These are phyloP conservation scores for Adrianichthys oophorus DNA, from an alignment of 2,797 vertebrate genomes.

Conservation along the genomic window DNA sequence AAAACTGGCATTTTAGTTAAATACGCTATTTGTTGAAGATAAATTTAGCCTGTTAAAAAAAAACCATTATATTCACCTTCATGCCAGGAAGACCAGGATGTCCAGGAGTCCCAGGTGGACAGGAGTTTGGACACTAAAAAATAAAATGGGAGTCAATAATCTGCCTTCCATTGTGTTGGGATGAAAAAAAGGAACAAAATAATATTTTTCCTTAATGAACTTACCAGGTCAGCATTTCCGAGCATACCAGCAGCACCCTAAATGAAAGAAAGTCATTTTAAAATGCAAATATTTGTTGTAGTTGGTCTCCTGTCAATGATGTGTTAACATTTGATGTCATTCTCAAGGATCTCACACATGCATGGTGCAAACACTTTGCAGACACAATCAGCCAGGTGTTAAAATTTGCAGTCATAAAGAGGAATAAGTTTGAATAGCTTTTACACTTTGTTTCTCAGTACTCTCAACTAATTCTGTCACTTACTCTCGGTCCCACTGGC, in stretches of 20 bases:
- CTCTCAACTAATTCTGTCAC: conserved; percentile 42
- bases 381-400: not conserved
- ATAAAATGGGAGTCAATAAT: conserved; percentile 34
- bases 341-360: not conserved
- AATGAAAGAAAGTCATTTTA: conserved; percentile 9
- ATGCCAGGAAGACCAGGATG: conserved; percentile 94
- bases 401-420: too few relatives aligned
- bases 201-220: not conserved
- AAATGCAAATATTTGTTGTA: not conserved
- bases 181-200: not conserved
- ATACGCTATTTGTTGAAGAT: not conserved
- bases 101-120: conserved; percentile 86
- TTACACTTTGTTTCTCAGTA: too few relatives aligned
- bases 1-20: not conserved
- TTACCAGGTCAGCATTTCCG: conserved; percentile 77
- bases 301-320: too few relatives aligned
- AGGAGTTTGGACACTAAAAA: conserved; percentile 90
- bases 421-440: too few relatives aligned
- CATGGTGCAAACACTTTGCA: not conserved
- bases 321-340: too few relatives aligned
- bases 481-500: conserved; percentile 87
- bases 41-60: not conserved
- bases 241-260: conserved; percentile 79
- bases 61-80: conserved; percentile 82
- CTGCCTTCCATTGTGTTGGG: not conserved